These are phyloP conservation scores for Spea hammondii DNA, from an alignment of 2,797 vertebrate species.

Conservation along the genomic window DNA sequence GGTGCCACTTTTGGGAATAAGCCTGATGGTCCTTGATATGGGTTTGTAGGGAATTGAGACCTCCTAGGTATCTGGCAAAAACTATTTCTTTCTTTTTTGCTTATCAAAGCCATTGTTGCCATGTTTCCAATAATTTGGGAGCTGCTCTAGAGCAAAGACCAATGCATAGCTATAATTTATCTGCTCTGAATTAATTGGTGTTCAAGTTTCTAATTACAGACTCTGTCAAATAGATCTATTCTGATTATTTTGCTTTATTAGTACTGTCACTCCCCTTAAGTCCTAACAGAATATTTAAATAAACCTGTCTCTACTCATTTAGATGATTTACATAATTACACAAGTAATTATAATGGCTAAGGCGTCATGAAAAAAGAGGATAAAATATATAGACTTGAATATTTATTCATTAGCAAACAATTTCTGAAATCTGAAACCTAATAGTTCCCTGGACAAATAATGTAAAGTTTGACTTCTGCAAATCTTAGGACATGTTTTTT, in stretches of 20 bases:
- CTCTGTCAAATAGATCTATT: slow-evolving; percentile 64
- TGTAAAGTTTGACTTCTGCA: neutral
- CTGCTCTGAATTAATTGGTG: slow-evolving; percentile 59
- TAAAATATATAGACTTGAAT: slow-evolving; percentile 29
- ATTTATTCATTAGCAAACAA: slow-evolving; percentile 34
- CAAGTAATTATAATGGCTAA: slow-evolving; percentile 60
- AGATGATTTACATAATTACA: slow-evolving; percentile 57
- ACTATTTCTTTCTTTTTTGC: too few species aligned
- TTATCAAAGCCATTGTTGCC: too few species aligned
- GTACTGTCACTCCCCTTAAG: slow-evolving; percentile 59
- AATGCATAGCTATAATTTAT: slow-evolving; percentile 41
- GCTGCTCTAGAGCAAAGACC: slow-evolving; percentile 38
- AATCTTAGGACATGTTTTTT: neutral
- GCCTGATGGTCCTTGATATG: too few species aligned
- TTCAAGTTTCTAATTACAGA: slow-evolving; percentile 62
- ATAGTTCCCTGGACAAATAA: slow-evolving; percentile 6
- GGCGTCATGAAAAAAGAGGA: slow-evolving; percentile 48
- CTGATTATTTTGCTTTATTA: slow-evolving; percentile 65
- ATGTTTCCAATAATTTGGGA: slow-evolving; percentile 30
- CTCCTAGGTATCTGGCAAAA: too few species aligned
- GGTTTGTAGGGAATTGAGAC: too few species aligned
- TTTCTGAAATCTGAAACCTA: slow-evolving; percentile 25
- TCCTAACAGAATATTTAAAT: slow-evolving; percentile 63
- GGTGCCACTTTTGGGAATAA: too few species aligned
- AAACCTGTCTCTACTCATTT: slow-evolving; percentile 63